Evolutionary conservation across 2,888 invertebrate genomes (phyloP).

Genomic region (Oxycera nigricornis): DNA sequence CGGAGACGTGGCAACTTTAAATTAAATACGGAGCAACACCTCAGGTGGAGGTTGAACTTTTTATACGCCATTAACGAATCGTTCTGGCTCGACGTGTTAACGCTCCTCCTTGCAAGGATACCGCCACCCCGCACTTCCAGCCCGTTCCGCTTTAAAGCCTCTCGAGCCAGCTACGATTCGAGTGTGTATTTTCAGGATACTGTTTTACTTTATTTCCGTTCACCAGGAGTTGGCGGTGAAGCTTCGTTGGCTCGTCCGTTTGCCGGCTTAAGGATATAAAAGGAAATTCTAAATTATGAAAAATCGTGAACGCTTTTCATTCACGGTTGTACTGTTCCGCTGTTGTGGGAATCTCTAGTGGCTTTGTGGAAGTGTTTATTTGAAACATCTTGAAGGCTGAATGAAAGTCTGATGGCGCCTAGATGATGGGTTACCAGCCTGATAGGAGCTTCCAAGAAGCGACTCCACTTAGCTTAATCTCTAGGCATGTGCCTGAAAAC

Average conservation of each 20-base stretch:
- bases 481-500: too few species aligned
- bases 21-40: constrained; percentile 32
- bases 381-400: neutral
- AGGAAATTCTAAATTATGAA: constrained; percentile 31
- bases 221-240: too few species aligned
- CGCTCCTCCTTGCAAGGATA: neutral
- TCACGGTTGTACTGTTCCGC: neutral
- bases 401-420: neutral
- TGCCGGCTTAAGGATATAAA: neutral
- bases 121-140: neutral
- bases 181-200: neutral
- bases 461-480: neutral
- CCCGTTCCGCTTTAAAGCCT: neutral
- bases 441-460: neutral
- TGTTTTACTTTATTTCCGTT: constrained; percentile 8
- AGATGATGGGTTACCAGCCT: neutral
- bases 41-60: constrained; percentile 36
- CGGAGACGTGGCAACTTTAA: neutral
- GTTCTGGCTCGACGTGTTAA: constrained; percentile 15
- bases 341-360: neutral
- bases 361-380: neutral
- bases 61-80: constrained; percentile 34
- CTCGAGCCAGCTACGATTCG: neutral
- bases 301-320: constrained; percentile 16
- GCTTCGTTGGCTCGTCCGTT: neutral